These are phyloP conservation scores for Pheosia gnoma DNA, from an alignment of 2,888 invertebrate species.

Conservation along the genomic window DNA sequence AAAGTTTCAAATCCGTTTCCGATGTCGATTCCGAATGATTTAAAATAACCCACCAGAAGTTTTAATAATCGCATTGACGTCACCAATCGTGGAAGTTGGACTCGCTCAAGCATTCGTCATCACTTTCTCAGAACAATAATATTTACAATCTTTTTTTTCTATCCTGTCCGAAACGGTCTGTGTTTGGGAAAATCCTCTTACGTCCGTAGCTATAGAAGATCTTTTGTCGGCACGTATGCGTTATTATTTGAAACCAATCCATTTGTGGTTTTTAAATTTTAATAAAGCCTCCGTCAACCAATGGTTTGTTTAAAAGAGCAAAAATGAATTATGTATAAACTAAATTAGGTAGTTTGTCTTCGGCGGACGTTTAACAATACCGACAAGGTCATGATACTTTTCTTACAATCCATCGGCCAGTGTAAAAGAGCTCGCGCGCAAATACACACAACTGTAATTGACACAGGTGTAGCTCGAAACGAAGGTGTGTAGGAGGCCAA, in stretches of 20 bases:
- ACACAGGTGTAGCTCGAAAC: constrained; percentile 28
- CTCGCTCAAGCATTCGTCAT: background rate
- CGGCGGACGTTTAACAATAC: constrained; percentile 28
- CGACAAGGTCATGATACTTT: constrained; percentile 38
- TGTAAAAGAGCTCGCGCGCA: constrained; percentile 28
- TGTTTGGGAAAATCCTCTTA: background rate
- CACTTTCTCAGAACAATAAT: background rate
- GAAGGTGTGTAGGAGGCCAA: constrained; percentile 44
- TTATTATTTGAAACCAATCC: too few species aligned
- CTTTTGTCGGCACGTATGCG: too few species aligned
- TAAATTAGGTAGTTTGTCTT: constrained; percentile 28
- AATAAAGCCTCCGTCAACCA: background rate
- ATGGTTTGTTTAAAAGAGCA: background rate
- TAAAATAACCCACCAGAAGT: too few species aligned
- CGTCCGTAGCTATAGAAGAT: background rate
- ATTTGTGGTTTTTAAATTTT: too few species aligned
- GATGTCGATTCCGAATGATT: too few species aligned
- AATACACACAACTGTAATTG: constrained; percentile 28
- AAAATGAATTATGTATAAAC: constrained; percentile 9
- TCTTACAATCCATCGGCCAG: constrained; percentile 32
- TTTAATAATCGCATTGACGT: background rate
- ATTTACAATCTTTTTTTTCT: background rate
- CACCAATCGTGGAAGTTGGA: background rate
- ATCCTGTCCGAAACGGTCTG: background rate
- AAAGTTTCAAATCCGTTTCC: too few species aligned